Base-by-base conservation (phyloP, 2,113 vertebrate species). In the Galemys pyrenaicus region DNA sequence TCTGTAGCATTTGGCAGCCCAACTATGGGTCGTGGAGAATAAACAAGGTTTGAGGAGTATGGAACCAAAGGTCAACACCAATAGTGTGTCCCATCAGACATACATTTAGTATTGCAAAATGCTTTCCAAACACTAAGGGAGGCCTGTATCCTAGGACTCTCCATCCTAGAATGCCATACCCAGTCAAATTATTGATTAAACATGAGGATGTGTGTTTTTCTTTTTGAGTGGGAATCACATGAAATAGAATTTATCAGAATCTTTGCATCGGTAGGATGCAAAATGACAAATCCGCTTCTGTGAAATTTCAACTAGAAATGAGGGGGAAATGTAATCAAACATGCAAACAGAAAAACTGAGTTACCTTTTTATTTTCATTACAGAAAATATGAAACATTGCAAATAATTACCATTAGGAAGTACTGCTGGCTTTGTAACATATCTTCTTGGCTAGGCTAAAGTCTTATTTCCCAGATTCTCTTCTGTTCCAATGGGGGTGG, bases 341-440 rank as follows among this genome's bases (percentile, higher is more conserved):
- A 19, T 17, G 22, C 7, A 62, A 30, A 81, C 82, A n/a, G 35
- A 80, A 39, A 87, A 30, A 39, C 46, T 51, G 46, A 64, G n/a
- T 37, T 88, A 37, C 16, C 41, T 65, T 92, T 92, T 46, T 56
- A 58, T 60, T 85, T 12, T 75, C 26, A 60, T 10, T 51, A 3
- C 37, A 62, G 56, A 80, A 93, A 93, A 54, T 70, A 77, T 70
- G 84, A 95, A 93, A 39, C 58, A 60, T 65, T 28, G 60, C 30
- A 32, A 73, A 58, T 58, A 11, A 46, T 79, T 87, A 39, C 30
- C 12, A 20, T 32, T 64, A 56, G 37, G 41, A 32, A 75, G 20
- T 1, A 13, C 9, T 54, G 15, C 13, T 62, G 62, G 17, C 68
- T 77, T 64, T 44, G 17, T 54, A 24, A 28, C 71, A 15, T 67